Evolutionary conservation across 1,140 invertebrate species (phyloP).

Genomic region (Zelostemma sp.): DNA sequence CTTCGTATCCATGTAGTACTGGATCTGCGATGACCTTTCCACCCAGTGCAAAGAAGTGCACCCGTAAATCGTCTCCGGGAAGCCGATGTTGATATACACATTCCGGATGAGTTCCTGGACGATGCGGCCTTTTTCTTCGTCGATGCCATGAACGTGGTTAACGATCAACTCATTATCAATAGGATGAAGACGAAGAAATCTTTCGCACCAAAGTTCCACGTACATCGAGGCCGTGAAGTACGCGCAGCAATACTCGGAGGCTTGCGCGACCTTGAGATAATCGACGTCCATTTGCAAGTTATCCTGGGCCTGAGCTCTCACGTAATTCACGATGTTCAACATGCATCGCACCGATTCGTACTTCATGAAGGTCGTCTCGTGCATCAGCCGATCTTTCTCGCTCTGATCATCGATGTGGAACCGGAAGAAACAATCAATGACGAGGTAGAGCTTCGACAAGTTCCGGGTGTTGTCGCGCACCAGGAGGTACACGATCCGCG

Average conservation of each 20-base stretch:
- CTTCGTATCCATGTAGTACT: conserved; percentile 75
- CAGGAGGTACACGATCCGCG: conserved; percentile 73
- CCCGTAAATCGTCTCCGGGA: conserved; percentile 78
- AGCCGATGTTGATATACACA: conserved; percentile 77
- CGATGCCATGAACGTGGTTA: conserved; percentile 59
- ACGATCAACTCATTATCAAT: conserved; percentile 51
- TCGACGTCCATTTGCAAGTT: conserved; percentile 70
- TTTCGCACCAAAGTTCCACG: conserved; percentile 75
- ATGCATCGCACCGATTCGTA: conserved; percentile 68
- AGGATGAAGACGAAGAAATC: conserved; percentile 42
- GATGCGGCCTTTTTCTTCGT: conserved; percentile 54
- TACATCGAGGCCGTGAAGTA: conserved; percentile 80
- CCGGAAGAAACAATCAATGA: conserved; percentile 71
- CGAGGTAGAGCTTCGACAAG: conserved; percentile 54
- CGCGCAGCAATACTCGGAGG: conserved; percentile 77
- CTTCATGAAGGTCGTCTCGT: neutral
- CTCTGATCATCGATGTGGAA: conserved; percentile 54
- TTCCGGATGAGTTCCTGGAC: conserved; percentile 67
- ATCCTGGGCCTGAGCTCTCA: conserved; percentile 66
- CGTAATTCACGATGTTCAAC: conserved; percentile 75
- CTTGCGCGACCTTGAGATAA: conserved; percentile 77
- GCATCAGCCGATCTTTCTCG: conserved; percentile 1
- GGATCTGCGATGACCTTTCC: conserved; percentile 68
- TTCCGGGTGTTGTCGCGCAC: conserved; percentile 59
- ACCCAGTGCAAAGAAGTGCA: conserved; percentile 73